These are phyloP conservation scores for Musca vetustissima DNA, from an alignment of 1,140 invertebrate species.

Conservation along the genomic window DNA sequence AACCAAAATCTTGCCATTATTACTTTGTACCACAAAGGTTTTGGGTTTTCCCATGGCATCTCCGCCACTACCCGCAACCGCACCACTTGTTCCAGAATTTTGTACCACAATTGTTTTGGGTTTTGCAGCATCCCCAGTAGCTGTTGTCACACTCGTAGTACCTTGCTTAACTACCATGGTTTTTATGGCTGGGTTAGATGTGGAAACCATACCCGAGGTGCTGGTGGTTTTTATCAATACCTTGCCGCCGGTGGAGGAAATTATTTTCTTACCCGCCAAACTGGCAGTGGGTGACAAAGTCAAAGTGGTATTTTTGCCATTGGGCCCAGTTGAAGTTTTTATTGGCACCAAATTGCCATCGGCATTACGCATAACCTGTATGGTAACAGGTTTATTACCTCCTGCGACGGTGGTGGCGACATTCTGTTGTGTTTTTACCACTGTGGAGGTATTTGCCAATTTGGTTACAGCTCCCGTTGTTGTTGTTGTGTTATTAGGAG, in stretches of 20 bases:
- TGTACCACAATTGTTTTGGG: conserved; percentile 23
- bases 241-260: background rate
- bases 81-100: background rate
- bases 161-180: too few species aligned
- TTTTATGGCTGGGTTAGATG: too few species aligned
- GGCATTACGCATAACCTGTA: conserved; percentile 43
- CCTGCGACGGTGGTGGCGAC: background rate
- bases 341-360: conserved; percentile 43
- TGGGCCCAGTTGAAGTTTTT: conserved; percentile 23
- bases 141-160: background rate
- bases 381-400: conserved; percentile 30
- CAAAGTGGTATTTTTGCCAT: conserved; percentile 11
- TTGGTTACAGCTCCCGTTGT: conserved; percentile 14
- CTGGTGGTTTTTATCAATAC: background rate
- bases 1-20: conserved; percentile 43
- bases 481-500: background rate
- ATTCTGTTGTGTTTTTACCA: conserved; percentile 3
- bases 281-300: conserved; percentile 7
- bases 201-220: background rate
- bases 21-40: conserved; percentile 35
- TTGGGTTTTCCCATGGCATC: conserved; percentile 1
- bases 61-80: conserved; percentile 11
- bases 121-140: background rate
- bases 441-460: background rate
- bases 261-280: conserved; percentile 2